Conservation (phyloP, 2,113 vertebrate species). For the Cyanoramphus novaezelandiae region DNA sequence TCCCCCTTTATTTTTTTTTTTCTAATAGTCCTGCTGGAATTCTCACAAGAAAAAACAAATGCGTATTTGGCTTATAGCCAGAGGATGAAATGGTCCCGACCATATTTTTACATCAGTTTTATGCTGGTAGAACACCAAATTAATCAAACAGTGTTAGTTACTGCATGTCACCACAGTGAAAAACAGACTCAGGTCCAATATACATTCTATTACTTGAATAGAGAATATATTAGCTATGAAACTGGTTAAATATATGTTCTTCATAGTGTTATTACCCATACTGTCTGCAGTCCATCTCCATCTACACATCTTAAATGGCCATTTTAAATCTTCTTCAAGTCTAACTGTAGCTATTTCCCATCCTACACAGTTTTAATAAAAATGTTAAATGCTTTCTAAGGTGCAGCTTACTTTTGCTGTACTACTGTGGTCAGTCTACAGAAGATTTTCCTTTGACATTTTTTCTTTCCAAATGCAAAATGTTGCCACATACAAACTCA, state of each 20-base stretch:
- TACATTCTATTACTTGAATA: neutral
- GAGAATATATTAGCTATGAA: neutral
- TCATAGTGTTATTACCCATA: neutral
- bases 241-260: neutral
- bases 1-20: neutral
- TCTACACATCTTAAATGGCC: neutral
- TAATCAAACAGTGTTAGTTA: neutral
- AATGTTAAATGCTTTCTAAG: neutral
- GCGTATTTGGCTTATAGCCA: neutral
- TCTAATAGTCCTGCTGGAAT: neutral
- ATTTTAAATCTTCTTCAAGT: neutral
- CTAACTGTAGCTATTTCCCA: neutral
- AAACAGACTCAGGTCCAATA: neutral
- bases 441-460: neutral
- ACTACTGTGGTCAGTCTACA: neutral
- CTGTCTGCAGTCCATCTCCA: neutral
- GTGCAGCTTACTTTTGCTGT: neutral
- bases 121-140: neutral
- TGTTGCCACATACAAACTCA: neutral
- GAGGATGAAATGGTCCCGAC: neutral
- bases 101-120: neutral
- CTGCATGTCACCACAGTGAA: neutral
- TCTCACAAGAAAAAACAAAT: neutral
- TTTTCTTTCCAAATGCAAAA: neutral
- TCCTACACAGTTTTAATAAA: neutral